These are phyloP conservation scores for Ennomos erosarius DNA, from an alignment of 2,888 invertebrate species.

Conservation along the genomic window DNA sequence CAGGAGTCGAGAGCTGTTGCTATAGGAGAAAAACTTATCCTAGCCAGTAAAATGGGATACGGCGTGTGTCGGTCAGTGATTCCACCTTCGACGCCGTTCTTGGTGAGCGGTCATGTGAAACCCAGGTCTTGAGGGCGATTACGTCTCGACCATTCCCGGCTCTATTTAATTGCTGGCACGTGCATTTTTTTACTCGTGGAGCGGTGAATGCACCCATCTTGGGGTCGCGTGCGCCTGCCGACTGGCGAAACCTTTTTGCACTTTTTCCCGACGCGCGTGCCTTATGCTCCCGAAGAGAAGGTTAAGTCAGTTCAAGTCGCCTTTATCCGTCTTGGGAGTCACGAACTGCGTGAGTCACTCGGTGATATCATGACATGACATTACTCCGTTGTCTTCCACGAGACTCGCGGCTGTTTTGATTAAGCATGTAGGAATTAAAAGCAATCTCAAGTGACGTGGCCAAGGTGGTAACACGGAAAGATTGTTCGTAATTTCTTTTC, in stretches of 20 bases:
- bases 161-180: conserved; percentile 80
- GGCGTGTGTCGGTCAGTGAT: conserved; percentile 74
- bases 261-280: conserved; percentile 60
- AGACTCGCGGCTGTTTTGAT: conserved; percentile 37
- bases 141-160: conserved; percentile 48
- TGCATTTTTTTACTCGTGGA: conserved; percentile 66
- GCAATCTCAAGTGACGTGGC: conserved; percentile 41
- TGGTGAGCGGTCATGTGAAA: conserved; percentile 68
- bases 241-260: conserved; percentile 67
- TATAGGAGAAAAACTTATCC: conserved; percentile 58
- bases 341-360: conserved; percentile 67
- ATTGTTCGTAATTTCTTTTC: conserved; percentile 48
- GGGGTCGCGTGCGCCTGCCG: conserved; percentile 63
- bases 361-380: conserved; percentile 73
- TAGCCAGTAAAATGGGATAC: conserved; percentile 55
- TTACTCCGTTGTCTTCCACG: conserved; percentile 60
- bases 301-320: conserved; percentile 70
- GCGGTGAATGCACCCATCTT: conserved; percentile 66
- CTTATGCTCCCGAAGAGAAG: conserved; percentile 67
- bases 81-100: conserved; percentile 63
- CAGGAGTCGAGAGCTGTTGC: conserved; percentile 55
- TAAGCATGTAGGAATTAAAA: conserved; percentile 42
- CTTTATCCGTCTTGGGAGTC: conserved; percentile 58
- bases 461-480: conserved; percentile 52
- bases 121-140: conserved; percentile 57